These are phyloP conservation scores for Mesitornis unicolor DNA, from an alignment of 2,113 vertebrate species.

Conservation along the genomic window DNA sequence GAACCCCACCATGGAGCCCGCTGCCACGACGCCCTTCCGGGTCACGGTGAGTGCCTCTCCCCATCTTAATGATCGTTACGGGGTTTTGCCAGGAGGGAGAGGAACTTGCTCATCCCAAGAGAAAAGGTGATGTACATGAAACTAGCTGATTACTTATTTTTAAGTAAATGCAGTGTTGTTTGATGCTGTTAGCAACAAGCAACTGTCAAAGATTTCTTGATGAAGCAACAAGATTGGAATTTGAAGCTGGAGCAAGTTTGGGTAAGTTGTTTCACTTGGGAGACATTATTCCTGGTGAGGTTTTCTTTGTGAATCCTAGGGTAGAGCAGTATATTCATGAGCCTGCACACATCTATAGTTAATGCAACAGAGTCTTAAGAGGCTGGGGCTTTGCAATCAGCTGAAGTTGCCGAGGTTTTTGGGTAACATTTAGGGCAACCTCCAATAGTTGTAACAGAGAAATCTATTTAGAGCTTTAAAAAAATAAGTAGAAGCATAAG, in stretches of 20 bases:
- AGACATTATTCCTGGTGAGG: not conserved
- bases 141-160: accelerated
- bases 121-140: not conserved
- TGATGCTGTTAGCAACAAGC: not conserved
- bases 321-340: not conserved
- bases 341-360: too few relatives aligned
- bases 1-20: conserved; percentile 86
- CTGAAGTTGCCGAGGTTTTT: not conserved
- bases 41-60: conserved; percentile 85
- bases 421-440: not conserved
- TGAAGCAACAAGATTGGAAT: not conserved
- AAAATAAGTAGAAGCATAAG: not conserved
- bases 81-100: not conserved
- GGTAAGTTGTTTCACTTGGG: not conserved
- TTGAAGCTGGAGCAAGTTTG: not conserved
- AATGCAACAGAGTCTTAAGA: not conserved
- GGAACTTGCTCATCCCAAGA: not conserved
- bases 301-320: not conserved
- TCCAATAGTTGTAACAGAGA: not conserved
- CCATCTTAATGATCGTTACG: not conserved
- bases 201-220: not conserved
- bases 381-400: not conserved
- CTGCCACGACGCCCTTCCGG: conserved; percentile 86
- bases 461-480: not conserved
- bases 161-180: not conserved